Evolutionary conservation across 1,140 invertebrate genomes (phyloP).

Genomic region (Argopecten irradians): DNA sequence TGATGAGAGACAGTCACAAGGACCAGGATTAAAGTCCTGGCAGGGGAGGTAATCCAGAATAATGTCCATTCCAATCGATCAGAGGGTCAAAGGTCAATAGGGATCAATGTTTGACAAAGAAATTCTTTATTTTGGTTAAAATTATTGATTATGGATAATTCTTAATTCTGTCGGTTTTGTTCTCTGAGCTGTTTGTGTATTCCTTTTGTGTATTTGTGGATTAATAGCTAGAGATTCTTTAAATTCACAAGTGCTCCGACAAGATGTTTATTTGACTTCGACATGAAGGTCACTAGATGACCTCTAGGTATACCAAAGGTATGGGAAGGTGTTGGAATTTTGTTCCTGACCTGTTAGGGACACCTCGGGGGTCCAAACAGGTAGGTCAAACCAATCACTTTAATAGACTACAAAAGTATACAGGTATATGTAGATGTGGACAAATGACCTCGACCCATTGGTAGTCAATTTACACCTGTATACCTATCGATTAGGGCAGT

Average conservation of each 20-base stretch:
- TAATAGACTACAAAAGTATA: not conserved
- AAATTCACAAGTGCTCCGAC: not conserved
- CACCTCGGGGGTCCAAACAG: not conserved
- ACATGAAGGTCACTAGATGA: conserved; percentile 1
- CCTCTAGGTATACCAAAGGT: not conserved
- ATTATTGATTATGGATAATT: not conserved
- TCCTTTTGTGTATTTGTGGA: not conserved
- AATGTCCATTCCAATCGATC: not conserved
- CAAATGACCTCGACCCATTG: not conserved
- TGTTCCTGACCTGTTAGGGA: not conserved
- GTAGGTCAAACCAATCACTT: conserved; percentile 8
- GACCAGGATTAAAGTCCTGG: not conserved
- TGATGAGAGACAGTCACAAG: not conserved
- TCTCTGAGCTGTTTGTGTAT: not conserved
- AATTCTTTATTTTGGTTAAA: not conserved
- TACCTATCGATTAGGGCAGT: not conserved
- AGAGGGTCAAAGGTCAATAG: not conserved
- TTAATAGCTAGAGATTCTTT: not conserved
- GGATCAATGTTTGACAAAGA: not conserved
- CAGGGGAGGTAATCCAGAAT: not conserved
- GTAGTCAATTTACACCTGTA: not conserved
- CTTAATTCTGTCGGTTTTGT: not conserved
- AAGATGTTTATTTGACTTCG: not conserved
- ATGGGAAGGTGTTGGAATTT: not conserved
- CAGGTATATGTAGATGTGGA: not conserved